Percentiles rank a stretch among this genome's conserved stretches.
phyloP scores from a whole-genome alignment of 2,888 invertebrate species.

The Unio pictorum region DNA sequence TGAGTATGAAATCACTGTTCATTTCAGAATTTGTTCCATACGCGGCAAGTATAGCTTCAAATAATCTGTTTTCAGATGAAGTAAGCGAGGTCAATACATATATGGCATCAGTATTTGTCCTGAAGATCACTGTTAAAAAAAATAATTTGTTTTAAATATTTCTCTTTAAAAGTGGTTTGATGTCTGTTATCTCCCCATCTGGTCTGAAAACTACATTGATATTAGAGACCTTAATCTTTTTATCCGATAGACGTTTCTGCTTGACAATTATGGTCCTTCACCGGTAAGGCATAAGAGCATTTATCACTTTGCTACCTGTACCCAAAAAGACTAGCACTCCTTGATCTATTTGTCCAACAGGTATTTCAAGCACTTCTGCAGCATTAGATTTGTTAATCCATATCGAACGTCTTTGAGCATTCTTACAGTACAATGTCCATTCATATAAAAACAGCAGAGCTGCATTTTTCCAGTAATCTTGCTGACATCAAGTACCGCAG shows the following conservation, averaged over 20 bases:
- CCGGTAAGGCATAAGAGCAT: slow-evolving; percentile 48
- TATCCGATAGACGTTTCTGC: slow-evolving; percentile 10
- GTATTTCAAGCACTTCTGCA: slow-evolving; percentile 28
- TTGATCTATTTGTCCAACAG: slow-evolving; percentile 17
- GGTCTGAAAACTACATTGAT: too few relatives aligned
- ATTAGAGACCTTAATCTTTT: slow-evolving; percentile 12
- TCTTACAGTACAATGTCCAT: slow-evolving; percentile 8
- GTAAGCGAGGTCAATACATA: slow-evolving; percentile 27
- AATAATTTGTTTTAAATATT: not conserved
- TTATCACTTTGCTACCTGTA: slow-evolving; percentile 38
- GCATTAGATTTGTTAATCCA: slow-evolving; percentile 15
- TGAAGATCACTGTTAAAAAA: slow-evolving; percentile 45
- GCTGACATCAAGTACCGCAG: slow-evolving; percentile 47
- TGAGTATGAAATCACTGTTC: slow-evolving; percentile 29
- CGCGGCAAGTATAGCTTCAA: slow-evolving; percentile 8
- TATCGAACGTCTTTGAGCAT: slow-evolving; percentile 9
- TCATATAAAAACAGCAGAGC: slow-evolving; percentile 30
- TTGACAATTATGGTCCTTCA: slow-evolving; percentile 42
- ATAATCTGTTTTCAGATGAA: slow-evolving; percentile 7
- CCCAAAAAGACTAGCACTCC: slow-evolving; percentile 42
- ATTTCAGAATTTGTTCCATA: not conserved
- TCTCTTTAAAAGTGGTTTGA: slow-evolving; percentile 26
- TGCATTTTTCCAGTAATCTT: slow-evolving; percentile 40
- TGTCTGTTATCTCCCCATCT: slow-evolving; percentile 28
- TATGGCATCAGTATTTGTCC: slow-evolving; percentile 20